Conservation (phyloP, 2,113 vertebrate genomes). For the Dicaeum eximium region DNA sequence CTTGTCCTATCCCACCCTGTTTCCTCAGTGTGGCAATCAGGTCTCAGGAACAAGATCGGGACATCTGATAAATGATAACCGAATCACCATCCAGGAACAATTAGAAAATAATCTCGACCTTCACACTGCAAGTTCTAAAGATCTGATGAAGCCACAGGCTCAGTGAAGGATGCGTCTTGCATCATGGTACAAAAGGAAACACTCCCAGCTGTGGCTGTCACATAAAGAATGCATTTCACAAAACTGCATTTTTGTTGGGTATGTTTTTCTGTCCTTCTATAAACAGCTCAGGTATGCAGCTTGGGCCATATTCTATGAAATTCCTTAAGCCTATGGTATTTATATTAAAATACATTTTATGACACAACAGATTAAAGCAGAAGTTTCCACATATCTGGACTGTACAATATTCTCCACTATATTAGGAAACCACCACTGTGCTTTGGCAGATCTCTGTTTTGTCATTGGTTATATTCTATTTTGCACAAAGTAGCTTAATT, state of each 20-base stretch:
- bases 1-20: neutral
- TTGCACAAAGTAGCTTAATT: neutral
- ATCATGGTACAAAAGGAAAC: neutral
- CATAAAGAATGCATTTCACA: neutral
- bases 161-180: neutral
- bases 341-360: neutral
- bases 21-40: neutral
- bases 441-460: neutral
- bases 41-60: neutral
- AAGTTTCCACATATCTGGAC: neutral
- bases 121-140: neutral
- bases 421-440: neutral
- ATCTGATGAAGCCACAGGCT: neutral
- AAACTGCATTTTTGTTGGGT: rapidly evolving
- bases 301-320: neutral
- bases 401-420: neutral
- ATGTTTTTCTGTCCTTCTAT: neutral
- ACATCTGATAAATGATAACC: neutral
- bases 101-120: neutral
- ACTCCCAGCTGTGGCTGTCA: neutral
- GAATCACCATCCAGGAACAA: neutral
- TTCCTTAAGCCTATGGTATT: neutral
- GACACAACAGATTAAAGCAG: neutral
- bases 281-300: neutral
- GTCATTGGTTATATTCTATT: neutral